Conservation (phyloP, 35 echinoderm and acorn worm genomes). For the Ophioderma brevispina region DNA sequence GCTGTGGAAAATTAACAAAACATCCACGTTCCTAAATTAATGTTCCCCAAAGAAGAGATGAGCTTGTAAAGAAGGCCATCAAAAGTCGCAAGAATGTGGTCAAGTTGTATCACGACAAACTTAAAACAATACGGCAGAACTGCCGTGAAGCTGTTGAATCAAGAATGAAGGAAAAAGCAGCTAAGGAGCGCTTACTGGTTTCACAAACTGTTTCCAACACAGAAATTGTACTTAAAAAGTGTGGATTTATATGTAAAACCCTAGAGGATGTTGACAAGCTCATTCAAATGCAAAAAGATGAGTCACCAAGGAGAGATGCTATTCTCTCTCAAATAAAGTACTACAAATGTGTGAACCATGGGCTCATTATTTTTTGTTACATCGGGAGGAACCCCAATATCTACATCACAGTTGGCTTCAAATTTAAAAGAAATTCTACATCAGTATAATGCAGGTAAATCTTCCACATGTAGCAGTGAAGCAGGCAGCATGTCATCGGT, state of each 20-base stretch:
- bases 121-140: not conserved
- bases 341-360: not conserved
- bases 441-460: too few species aligned
- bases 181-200: not conserved
- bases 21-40: not conserved
- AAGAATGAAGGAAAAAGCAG: not conserved
- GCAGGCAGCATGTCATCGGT: too few species aligned
- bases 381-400: too few species aligned
- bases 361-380: constrained; percentile 8
- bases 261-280: constrained; percentile 4
- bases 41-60: not conserved
- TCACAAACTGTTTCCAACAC: not conserved
- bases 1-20: constrained; percentile 54
- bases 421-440: too few species aligned
- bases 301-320: not conserved
- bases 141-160: not conserved
- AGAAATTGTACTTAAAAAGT: not conserved
- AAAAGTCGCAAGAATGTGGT: not conserved
- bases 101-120: not conserved
- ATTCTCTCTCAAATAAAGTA: not conserved
- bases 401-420: too few species aligned
- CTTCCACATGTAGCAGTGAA: too few species aligned
- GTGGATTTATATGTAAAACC: constrained; percentile 9
- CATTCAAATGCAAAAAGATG: not conserved
- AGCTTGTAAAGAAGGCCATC: not conserved